These are phyloP conservation scores for Ophraella communa DNA, from an alignment of 2,888 invertebrate species.

Conservation along the genomic window DNA sequence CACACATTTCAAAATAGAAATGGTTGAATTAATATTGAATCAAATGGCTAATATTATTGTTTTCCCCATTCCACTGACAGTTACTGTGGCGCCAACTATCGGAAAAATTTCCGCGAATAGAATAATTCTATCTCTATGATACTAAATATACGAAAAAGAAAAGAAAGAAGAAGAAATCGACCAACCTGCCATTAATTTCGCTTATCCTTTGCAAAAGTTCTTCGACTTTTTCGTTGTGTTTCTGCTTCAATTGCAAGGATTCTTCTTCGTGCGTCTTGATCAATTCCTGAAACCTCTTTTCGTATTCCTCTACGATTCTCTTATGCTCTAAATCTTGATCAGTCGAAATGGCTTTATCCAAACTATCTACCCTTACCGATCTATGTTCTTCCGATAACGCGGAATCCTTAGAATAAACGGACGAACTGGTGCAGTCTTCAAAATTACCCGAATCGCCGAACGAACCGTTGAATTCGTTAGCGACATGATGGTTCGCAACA, in stretches of 20 bases:
- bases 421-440: constrained; percentile 80
- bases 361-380: constrained; percentile 40
- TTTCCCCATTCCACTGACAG: too few species aligned
- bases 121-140: too few species aligned
- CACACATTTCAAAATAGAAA: too few species aligned
- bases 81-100: too few species aligned
- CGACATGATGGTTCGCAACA: constrained; percentile 35
- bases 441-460: constrained; percentile 87
- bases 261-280: constrained; percentile 70
- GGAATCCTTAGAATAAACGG: constrained; percentile 80
- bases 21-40: too few species aligned
- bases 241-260: constrained; percentile 77
- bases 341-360: constrained; percentile 50
- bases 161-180: too few species aligned
- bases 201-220: constrained; percentile 74
- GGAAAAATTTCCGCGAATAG: too few species aligned
- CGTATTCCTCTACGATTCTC: constrained; percentile 74
- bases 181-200: constrained; percentile 76
- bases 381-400: constrained; percentile 56
- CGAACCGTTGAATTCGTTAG: constrained; percentile 73
- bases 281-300: constrained; percentile 77
- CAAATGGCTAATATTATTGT: too few species aligned
- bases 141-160: too few species aligned
- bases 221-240: constrained; percentile 81
- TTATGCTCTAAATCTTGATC: constrained; percentile 68